Base-by-base conservation (phyloP, 2,888 invertebrate genomes). In the Papilio elwesi region DNA sequence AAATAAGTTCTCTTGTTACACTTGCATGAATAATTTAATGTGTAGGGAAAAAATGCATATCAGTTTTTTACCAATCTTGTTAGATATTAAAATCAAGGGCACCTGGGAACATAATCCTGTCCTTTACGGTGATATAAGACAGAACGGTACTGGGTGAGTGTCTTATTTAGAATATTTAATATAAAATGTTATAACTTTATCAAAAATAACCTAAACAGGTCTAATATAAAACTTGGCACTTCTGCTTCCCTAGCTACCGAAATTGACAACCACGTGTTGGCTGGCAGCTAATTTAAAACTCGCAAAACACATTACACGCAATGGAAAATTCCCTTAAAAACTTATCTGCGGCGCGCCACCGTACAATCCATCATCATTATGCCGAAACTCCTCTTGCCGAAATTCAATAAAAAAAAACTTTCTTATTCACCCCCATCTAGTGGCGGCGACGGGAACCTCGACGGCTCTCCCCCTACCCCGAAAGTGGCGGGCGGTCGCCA, bases 311-410 rank as follows among this genome's bases (percentile, higher is more conserved):
- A 90, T 91, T 90, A 91, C 87, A 85, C 85, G 87, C 85, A 77
- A 81, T 79, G 86, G 83, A 82, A 88, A 89, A 84, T 87, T 86
- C 84, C 83, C 83, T 62, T 81, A 83, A 90, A 88, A 93, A 91
- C 90, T 93, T 92, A 92, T 92, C 92, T 89, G 89, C 82, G 84
- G 82, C 86, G 86, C 88, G 86, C 92, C 90, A 89, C 88, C 81
- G 86, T 84, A 89, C 91, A 93, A 93, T 93, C 92, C 90, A 93
- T 93, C 93, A 92, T 93, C 90, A 91, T 93, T 93, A 93, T 86
- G 90, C 89, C 90, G 86, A 90, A 92, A 91, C 90, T 91, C 87
- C 83, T 80, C 82, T 78, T 84, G 83, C 87, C 89, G 80, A 90
- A 92, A 92, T 93, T 92, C 91, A 92, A 93, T 93, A 92, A 91